These are phyloP conservation scores for Linnaemya tessellans DNA, from an alignment of 2,888 invertebrate species.

Conservation along the genomic window DNA sequence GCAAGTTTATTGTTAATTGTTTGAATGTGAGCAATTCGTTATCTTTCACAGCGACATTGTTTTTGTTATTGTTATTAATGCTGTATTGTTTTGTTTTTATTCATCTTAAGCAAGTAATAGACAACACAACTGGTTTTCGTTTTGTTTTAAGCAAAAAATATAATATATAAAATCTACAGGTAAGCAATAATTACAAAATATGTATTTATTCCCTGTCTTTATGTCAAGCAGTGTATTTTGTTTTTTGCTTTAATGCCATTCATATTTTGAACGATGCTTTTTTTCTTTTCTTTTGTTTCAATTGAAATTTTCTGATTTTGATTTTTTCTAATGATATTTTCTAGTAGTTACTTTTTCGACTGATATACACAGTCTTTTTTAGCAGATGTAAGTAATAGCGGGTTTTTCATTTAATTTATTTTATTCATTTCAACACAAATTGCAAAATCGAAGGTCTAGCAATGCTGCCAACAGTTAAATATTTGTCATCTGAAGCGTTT, in stretches of 20 bases:
- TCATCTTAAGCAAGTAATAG: conserved; percentile 28
- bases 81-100: conserved; percentile 7
- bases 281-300: conserved; percentile 5
- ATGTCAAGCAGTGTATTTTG: conserved; percentile 9
- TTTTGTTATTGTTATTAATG: conserved; percentile 8
- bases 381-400: no score
- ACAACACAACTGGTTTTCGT: conserved; percentile 58
- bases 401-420: no score
- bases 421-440: no score
- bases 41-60: no score
- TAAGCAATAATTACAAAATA: conserved; percentile 49
- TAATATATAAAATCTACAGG: conserved; percentile 10
- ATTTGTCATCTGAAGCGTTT: no score
- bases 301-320: no score
- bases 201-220: conserved; percentile 1
- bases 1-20: not conserved
- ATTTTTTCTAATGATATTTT: no score
- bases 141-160: conserved; percentile 1
- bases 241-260: conserved; percentile 32
- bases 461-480: no score
- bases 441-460: no score
- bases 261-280: not conserved
- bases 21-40: no score
- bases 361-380: no score
- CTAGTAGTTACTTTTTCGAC: no score